phyloP scores from a whole-genome alignment of 2,113 vertebrate species.

The Oriolus oriolus region DNA sequence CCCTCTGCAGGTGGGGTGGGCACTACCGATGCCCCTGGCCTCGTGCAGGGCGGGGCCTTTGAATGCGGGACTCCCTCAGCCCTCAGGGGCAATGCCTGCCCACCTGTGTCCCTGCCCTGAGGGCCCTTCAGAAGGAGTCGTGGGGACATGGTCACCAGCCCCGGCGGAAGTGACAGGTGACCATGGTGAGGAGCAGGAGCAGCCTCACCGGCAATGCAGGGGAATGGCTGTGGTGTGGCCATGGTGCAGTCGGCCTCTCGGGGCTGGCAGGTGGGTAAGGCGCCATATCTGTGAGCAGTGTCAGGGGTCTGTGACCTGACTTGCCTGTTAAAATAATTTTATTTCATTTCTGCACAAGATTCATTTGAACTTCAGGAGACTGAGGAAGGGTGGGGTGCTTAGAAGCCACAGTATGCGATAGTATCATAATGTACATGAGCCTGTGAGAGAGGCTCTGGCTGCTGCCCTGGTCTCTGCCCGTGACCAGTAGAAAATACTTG shows the following conservation, averaged over 20 bases:
- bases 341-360: neutral
- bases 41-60: neutral
- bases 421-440: accelerated
- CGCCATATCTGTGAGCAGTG: accelerated
- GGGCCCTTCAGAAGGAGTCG: accelerated
- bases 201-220: accelerated
- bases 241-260: accelerated
- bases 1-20: accelerated
- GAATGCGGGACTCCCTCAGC: neutral
- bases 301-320: accelerated
- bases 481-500: neutral
- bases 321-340: neutral
- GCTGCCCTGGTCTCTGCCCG: neutral
- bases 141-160: accelerated
- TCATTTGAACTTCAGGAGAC: neutral
- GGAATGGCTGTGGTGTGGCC: no score
- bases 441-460: neutral
- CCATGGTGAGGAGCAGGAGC: neutral
- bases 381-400: neutral
- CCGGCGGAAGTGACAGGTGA: accelerated
- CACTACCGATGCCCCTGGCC: no score
- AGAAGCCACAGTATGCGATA: accelerated
- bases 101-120: neutral
- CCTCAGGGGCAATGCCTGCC: accelerated
- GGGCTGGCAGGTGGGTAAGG: neutral